Percentiles rank a stretch among this genome's conserved stretches.
Conservation (phyloP, 2,797 vertebrate species). For the Hippopotamyrus pictus region DNA sequence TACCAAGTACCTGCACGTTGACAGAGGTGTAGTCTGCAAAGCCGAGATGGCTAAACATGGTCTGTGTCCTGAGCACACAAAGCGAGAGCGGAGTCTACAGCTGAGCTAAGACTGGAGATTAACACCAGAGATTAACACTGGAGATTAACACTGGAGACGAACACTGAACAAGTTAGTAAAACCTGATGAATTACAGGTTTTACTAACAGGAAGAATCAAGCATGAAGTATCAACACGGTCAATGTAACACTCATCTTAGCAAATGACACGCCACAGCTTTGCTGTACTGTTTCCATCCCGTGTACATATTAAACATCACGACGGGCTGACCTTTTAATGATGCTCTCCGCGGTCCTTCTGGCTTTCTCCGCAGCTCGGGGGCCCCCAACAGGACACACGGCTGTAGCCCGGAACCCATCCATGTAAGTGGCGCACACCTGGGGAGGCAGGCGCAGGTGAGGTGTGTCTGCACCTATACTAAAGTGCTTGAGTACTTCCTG, state of each 20-base stretch:
- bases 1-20: conserved; percentile 75
- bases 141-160: background rate
- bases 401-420: conserved; percentile 76
- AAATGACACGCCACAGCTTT: background rate
- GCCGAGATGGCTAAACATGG: conserved; percentile 68
- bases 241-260: background rate
- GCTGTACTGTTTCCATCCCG: background rate
- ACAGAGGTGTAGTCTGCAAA: conserved; percentile 73
- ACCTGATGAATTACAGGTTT: background rate
- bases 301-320: background rate
- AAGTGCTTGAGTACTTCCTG: background rate
- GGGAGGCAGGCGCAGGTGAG: background rate
- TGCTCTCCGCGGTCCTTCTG: conserved; percentile 64
- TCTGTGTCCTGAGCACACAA: conserved; percentile 57
- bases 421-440: conserved; percentile 78
- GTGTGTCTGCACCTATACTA: background rate
- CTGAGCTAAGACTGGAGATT: background rate
- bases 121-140: background rate
- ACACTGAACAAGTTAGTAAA: background rate
- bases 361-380: conserved; percentile 69
- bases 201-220: background rate
- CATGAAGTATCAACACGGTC: background rate
- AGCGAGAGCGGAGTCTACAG: background rate
- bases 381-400: conserved; percentile 72
- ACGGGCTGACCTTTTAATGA: conserved; percentile 61